Conservation (phyloP, 2,113 vertebrate genomes). For the Platycercus adscitus region DNA sequence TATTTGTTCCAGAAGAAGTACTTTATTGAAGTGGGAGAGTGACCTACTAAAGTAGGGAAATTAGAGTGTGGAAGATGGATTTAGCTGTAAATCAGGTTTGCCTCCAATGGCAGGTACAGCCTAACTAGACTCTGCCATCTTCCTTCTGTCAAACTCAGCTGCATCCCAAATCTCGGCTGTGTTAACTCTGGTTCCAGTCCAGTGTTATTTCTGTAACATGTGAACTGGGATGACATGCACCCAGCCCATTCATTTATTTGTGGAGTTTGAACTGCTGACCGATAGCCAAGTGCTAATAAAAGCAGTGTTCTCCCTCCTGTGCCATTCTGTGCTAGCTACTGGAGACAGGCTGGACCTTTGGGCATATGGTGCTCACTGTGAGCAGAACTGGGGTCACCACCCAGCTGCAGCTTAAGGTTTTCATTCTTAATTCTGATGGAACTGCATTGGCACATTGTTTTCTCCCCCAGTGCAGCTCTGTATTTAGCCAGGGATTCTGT, state of each 20-base stretch:
- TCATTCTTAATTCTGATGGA: slow-evolving; percentile 14
- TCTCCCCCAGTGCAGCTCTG: neutral
- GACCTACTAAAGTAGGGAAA: neutral
- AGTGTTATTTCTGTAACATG: slow-evolving; percentile 36
- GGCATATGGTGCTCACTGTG: neutral
- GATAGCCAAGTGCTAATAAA: slow-evolving; percentile 14
- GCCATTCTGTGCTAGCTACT: neutral
- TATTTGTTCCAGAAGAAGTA: neutral
- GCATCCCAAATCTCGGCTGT: neutral
- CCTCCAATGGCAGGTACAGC: neutral
- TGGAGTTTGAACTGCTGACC: neutral
- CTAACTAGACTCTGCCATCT: neutral
- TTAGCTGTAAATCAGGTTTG: neutral
- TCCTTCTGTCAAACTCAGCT: neutral
- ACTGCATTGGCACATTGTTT: neutral
- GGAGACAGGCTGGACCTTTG: neutral
- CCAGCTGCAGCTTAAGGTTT: neutral
- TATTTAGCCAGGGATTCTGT: slow-evolving; percentile 32
- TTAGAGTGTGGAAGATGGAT: neutral
- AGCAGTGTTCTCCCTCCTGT: neutral
- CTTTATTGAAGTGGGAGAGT: neutral
- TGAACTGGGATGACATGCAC: neutral
- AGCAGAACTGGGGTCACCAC: neutral
- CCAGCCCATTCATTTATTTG: slow-evolving; percentile 44
- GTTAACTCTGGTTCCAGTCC: slow-evolving; percentile 37